Evolutionary conservation across 1,140 invertebrate species (phyloP).

Genomic region (Caligus rogercresseyi): DNA sequence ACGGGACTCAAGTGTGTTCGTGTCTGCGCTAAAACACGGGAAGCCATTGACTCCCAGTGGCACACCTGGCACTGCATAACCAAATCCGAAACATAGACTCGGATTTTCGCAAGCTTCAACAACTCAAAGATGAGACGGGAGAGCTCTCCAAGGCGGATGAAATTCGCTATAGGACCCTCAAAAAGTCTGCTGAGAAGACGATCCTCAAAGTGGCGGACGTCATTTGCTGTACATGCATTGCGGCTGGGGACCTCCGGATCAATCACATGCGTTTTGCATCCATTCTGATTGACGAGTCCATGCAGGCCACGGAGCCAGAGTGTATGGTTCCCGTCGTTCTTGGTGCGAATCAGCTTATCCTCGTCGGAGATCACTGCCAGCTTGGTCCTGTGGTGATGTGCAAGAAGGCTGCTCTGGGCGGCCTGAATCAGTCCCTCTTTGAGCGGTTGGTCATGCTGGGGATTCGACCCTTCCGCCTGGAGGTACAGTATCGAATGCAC

Average conservation of each 20-base stretch:
- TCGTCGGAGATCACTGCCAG: constrained; percentile 89
- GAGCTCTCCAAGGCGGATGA: constrained; percentile 77
- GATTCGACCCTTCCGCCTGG: constrained; percentile 78
- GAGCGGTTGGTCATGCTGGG: constrained; percentile 90
- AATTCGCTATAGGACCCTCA: constrained; percentile 75
- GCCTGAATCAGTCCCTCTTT: constrained; percentile 66
- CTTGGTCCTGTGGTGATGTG: constrained; percentile 97
- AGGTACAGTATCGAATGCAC: constrained; percentile 99
- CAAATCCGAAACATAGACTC: constrained; percentile 39
- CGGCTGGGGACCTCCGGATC: constrained; percentile 84
- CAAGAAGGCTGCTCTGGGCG: constrained; percentile 81
- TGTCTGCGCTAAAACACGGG: constrained; percentile 90
- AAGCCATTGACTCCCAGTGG: constrained; percentile 96
- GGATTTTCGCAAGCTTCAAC: constrained; percentile 85
- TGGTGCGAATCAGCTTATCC: constrained; percentile 61
- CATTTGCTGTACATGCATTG: constrained; percentile 96
- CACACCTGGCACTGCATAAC: constrained; percentile 89
- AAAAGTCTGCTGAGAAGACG: constrained; percentile 77
- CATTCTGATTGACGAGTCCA: constrained; percentile 93
- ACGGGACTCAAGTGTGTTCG: constrained; percentile 91
- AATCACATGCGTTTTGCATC: constrained; percentile 83
- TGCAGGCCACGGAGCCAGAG: constrained; percentile 85
- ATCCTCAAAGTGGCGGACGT: constrained; percentile 90
- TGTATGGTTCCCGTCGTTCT: constrained; percentile 97
- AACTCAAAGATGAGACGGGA: constrained; percentile 91